Evolutionary conservation across 2,113 vertebrate genomes (phyloP).

Genomic region (Uria lomvia): DNA sequence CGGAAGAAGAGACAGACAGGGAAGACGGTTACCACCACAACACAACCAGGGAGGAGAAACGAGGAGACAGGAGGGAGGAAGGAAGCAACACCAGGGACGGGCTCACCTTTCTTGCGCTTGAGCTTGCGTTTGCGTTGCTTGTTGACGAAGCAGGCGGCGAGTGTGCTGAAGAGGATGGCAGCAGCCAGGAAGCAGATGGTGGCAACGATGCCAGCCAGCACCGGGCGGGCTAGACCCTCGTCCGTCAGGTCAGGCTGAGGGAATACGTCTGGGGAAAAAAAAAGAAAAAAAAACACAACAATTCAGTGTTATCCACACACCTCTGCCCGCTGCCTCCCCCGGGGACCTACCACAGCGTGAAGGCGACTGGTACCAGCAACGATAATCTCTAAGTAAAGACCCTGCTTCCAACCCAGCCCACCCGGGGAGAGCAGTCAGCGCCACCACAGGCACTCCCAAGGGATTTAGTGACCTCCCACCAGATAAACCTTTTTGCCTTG

Average conservation of each 20-base stretch:
- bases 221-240: conserved; percentile 91
- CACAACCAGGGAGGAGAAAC: background rate
- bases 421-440: rapidly evolving
- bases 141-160: conserved; percentile 98
- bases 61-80: background rate
- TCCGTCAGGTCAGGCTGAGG: conserved; percentile 91
- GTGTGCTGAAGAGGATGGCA: conserved; percentile 95
- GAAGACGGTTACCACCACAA: conserved; percentile 54
- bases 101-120: conserved; percentile 95
- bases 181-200: conserved; percentile 98
- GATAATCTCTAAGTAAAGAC: background rate
- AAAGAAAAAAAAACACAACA: background rate
- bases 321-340: background rate
- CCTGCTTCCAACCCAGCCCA: background rate
- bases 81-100: background rate
- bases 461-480: background rate
- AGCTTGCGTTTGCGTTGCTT: conserved; percentile 97
- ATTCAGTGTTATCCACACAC: rapidly evolving
- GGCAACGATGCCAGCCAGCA: conserved; percentile 95
- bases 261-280: conserved; percentile 84
- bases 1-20: conserved; percentile 61
- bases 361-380: background rate
- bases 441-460: background rate
- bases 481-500: background rate
- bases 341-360: background rate